phyloP scores from a whole-genome alignment of 2,113 vertebrate species.

The Numenius arquata region DNA sequence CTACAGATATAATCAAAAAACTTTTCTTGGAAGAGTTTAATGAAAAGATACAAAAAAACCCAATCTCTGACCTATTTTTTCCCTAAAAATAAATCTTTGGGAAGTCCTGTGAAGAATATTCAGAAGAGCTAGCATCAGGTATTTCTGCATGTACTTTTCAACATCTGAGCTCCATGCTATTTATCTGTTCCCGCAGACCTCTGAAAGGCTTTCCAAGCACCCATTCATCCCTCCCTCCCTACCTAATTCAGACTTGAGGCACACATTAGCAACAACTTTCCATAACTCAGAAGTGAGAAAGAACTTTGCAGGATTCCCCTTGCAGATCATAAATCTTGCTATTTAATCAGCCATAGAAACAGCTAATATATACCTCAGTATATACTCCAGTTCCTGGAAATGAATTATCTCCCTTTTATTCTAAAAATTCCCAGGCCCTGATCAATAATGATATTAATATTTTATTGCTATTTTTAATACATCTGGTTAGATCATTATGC shows the following conservation, averaged over 20 bases:
- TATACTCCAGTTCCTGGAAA: not conserved
- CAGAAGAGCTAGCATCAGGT: not conserved
- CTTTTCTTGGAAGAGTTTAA: not conserved
- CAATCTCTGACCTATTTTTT: not conserved
- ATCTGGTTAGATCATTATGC: not conserved
- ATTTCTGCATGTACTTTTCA: not conserved
- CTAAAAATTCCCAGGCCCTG: not conserved
- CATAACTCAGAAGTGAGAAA: not conserved
- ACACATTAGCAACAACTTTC: not conserved
- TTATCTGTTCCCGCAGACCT: not conserved
- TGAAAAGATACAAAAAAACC: not conserved
- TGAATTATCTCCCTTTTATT: not conserved
- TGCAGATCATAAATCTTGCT: not conserved
- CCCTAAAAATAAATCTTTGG: not conserved
- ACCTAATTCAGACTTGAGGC: not conserved
- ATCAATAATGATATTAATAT: not conserved
- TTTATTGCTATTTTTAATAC: constrained; percentile 11
- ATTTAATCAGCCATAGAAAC: not conserved
- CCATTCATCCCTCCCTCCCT: not conserved
- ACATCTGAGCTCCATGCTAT: not conserved
- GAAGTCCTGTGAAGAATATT: not conserved
- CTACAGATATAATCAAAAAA: not conserved
- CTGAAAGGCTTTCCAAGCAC: not conserved
- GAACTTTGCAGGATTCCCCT: not conserved
- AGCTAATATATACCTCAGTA: not conserved